phyloP scores from a whole-genome alignment of 2,888 invertebrate species.

The Zele albiditarsus region DNA sequence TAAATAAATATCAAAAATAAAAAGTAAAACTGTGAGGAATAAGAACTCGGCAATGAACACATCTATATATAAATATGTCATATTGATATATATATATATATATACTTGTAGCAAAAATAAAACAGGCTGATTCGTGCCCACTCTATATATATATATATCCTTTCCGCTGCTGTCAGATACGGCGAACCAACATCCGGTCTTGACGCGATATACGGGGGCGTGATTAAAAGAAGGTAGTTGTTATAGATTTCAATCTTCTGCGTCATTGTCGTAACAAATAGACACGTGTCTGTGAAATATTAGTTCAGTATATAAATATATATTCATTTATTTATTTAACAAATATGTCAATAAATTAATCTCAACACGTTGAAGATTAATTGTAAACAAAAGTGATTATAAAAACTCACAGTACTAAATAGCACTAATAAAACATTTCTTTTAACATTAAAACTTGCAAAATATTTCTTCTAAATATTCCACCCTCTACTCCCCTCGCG shows the following conservation, averaged over 20 bases:
- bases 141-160: background rate
- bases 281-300: background rate
- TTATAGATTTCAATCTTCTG: conserved; percentile 34
- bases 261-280: background rate
- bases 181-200: conserved; percentile 32
- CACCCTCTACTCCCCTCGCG: too few relatives aligned
- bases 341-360: too few relatives aligned
- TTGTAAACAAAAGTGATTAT: too few relatives aligned
- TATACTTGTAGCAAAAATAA: conserved; percentile 10
- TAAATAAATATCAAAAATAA: background rate
- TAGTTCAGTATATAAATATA: background rate
- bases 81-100: background rate
- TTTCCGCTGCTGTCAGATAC: conserved; percentile 20
- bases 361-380: too few relatives aligned
- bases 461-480: too few relatives aligned
- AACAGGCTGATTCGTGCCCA: conserved; percentile 13
- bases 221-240: conserved; percentile 41
- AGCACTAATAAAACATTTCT: too few relatives aligned
- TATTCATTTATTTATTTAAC: too few relatives aligned
- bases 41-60: background rate
- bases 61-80: background rate
- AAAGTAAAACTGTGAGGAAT: background rate
- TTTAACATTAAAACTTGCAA: too few relatives aligned
- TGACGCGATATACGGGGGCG: conserved; percentile 37
- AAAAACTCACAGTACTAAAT: too few relatives aligned